Conservation (phyloP, 2,113 vertebrate species). For the Motacilla alba region DNA sequence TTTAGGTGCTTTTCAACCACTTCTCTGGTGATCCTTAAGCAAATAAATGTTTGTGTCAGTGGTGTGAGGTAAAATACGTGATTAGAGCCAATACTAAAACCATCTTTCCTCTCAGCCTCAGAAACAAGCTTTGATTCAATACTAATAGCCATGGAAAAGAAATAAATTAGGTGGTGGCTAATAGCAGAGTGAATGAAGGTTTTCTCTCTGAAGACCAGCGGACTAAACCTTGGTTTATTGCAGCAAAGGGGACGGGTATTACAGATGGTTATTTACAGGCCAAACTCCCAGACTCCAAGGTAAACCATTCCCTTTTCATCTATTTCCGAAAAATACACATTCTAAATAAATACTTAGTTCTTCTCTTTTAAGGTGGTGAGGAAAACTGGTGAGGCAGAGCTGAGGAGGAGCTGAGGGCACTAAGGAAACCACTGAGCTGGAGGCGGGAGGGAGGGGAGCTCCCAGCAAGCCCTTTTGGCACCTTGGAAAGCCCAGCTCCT, state of each 20-base stretch:
- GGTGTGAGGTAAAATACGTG: neutral
- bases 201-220: neutral
- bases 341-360: neutral
- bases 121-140: constrained; percentile 8
- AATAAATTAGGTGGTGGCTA: neutral
- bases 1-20: neutral
- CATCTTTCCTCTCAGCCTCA: constrained; percentile 8
- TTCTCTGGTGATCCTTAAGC: constrained; percentile 1
- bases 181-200: neutral
- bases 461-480: neutral
- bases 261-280: neutral
- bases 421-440: neutral
- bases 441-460: neutral
- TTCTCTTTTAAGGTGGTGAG: neutral
- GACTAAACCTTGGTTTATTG: neutral
- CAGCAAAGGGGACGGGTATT: neutral
- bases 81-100: constrained; percentile 13
- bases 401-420: fast-evolving
- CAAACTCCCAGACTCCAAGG: neutral
- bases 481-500: fast-evolving
- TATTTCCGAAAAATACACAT: neutral
- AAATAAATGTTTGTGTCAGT: constrained; percentile 1
- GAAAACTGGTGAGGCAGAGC: neutral
- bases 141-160: neutral
- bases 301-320: neutral